phyloP scores from a whole-genome alignment of 1,140 invertebrate species.

The Triops longicaudatus region DNA sequence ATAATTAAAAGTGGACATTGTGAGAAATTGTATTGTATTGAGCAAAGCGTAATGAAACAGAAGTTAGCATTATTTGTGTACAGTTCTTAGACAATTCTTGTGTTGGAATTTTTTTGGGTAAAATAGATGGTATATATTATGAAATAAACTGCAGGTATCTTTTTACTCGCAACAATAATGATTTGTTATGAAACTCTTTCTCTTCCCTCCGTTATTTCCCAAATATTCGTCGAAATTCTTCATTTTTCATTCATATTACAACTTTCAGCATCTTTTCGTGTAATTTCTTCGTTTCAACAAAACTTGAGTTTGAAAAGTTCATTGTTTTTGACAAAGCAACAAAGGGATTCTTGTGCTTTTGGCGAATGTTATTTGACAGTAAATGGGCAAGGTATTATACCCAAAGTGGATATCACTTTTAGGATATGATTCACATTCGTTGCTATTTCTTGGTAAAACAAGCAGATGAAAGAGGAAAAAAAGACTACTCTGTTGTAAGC shows the following conservation, averaged over 20 bases:
- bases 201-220: too few species aligned
- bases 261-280: too few species aligned
- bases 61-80: constrained; percentile 2
- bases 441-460: neutral
- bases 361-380: neutral
- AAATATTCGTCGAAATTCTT: too few species aligned
- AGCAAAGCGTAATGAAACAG: neutral
- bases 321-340: too few species aligned
- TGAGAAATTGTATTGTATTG: neutral
- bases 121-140: constrained; percentile 16
- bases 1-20: neutral
- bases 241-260: too few species aligned
- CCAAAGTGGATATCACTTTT: neutral
- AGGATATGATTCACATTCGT: neutral
- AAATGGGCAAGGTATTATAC: neutral
- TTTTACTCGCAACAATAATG: neutral
- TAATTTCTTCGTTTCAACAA: too few species aligned
- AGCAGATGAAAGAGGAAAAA: neutral
- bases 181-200: neutral
- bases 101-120: neutral
- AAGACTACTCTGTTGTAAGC: neutral
- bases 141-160: neutral
- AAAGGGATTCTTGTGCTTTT: neutral
- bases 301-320: too few species aligned
- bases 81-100: constrained; percentile 6